Conservation (phyloP, 2,797 vertebrate species). For the Crax fasciolata region DNA sequence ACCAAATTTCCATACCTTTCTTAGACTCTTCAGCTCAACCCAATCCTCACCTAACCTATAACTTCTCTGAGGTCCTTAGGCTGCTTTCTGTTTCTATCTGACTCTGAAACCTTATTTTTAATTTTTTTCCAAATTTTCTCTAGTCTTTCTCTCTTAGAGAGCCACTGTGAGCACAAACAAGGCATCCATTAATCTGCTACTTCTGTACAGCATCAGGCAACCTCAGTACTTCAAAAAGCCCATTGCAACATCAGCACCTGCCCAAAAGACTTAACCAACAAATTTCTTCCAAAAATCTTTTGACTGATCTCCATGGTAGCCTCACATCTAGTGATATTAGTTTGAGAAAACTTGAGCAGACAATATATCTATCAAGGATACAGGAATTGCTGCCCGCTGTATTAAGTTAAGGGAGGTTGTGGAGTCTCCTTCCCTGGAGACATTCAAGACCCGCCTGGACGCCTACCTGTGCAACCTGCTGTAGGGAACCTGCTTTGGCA, state of each 20-base stretch:
- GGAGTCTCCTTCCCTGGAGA: no score
- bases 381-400: not conserved
- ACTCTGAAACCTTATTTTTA: not conserved
- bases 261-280: not conserved
- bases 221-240: not conserved
- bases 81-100: not conserved
- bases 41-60: not conserved
- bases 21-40: not conserved
- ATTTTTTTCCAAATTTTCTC: not conserved
- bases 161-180: not conserved
- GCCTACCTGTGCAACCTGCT: no score
- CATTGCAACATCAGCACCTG: not conserved
- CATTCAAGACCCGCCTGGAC: no score
- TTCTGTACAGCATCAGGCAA: not conserved
- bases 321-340: not conserved
- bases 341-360: not conserved
- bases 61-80: not conserved
- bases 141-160: not conserved
- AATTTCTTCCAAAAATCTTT: not conserved
- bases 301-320: not conserved
- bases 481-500: no score
- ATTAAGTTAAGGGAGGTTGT: not conserved
- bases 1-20: not conserved
- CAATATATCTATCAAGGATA: not conserved
- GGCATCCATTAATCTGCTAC: not conserved